Conservation (phyloP, 2,113 vertebrate genomes). For the Leucopsar rothschildi region DNA sequence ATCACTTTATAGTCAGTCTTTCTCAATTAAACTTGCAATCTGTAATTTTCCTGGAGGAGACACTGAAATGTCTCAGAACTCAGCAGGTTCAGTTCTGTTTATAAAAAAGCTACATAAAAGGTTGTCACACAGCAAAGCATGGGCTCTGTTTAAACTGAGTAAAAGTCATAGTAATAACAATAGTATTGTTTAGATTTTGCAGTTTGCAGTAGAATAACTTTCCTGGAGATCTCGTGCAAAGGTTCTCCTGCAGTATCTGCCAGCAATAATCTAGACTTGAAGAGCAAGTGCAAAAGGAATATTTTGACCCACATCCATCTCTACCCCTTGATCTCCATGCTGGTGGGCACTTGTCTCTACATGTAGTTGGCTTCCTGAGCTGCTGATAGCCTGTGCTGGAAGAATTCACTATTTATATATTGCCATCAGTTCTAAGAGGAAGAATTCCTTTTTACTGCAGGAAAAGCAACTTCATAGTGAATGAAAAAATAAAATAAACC, state of each 20-base stretch:
- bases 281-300: neutral
- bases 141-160: neutral
- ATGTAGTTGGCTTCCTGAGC: neutral
- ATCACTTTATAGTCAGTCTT: slow-evolving; percentile 41
- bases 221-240: neutral
- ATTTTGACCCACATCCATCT: neutral
- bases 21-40: slow-evolving; percentile 27
- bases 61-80: neutral
- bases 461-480: neutral
- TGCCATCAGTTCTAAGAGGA: neutral
- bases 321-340: neutral
- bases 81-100: neutral
- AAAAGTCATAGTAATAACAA: neutral
- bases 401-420: neutral
- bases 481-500: neutral
- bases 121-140: neutral
- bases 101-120: slow-evolving; percentile 8
- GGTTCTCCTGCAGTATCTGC: neutral
- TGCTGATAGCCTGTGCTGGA: neutral
- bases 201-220: neutral
- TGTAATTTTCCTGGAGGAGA: slow-evolving; percentile 29
- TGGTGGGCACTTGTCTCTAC: neutral
- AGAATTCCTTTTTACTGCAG: neutral
- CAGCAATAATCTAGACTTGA: neutral
- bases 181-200: neutral